Evolutionary conservation across 2,888 invertebrate species (phyloP).

Genomic region (Nephrotoma guestfalica): DNA sequence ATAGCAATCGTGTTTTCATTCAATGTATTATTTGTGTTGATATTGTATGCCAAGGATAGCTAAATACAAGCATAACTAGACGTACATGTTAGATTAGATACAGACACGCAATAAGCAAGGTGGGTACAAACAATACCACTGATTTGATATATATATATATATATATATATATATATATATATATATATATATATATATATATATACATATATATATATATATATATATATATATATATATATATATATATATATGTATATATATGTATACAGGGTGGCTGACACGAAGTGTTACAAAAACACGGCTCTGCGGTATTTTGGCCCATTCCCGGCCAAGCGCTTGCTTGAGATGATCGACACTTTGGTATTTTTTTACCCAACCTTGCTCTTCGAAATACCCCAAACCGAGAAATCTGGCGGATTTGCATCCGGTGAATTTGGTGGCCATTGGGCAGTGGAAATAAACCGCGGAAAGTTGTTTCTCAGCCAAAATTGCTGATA

Average conservation of each 20-base stretch:
- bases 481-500: too few relatives aligned
- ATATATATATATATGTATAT: neutral
- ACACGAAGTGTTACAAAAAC: too few relatives aligned
- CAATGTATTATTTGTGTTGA: neutral
- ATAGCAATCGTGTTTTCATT: neutral
- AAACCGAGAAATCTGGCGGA: too few relatives aligned
- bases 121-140: neutral
- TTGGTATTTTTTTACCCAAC: too few relatives aligned
- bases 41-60: neutral
- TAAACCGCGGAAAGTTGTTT: too few relatives aligned
- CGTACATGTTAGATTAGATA: neutral
- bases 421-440: too few relatives aligned
- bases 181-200: neutral
- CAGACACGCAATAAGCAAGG: neutral
- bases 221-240: neutral
- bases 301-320: too few relatives aligned
- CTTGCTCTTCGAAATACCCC: too few relatives aligned
- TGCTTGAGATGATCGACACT: too few relatives aligned
- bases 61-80: neutral
- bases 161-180: neutral
- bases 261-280: neutral
- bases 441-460: too few relatives aligned
- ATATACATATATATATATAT: neutral
- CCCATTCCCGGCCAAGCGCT: too few relatives aligned
- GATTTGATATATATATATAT: neutral